These are phyloP conservation scores for Acanthurus tractus DNA, from an alignment of 2,797 vertebrate genomes.

Conservation along the genomic window DNA sequence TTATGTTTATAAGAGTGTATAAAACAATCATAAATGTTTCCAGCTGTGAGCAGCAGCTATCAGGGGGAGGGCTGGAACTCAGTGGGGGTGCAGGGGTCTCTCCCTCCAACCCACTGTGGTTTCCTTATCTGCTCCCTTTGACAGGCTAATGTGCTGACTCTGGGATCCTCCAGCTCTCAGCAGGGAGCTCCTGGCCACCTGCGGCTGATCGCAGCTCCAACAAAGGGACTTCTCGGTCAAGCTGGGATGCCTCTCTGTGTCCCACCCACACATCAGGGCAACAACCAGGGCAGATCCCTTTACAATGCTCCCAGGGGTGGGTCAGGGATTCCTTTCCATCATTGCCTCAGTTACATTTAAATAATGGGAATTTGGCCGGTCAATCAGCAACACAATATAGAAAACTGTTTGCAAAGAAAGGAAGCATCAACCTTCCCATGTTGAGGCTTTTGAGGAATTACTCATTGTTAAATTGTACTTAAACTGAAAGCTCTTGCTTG, in stretches of 20 bases:
- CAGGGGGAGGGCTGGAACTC: slow-evolving; percentile 19
- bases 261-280: slow-evolving; percentile 26
- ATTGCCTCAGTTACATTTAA: slow-evolving; percentile 21
- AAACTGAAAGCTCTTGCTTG: background rate
- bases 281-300: slow-evolving; percentile 11
- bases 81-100: slow-evolving; percentile 23
- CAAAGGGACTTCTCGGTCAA: slow-evolving; percentile 73
- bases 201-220: slow-evolving; percentile 70
- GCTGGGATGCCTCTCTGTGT: slow-evolving; percentile 51
- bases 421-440: background rate
- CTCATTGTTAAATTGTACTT: background rate
- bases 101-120: slow-evolving; percentile 45
- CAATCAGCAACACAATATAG: slow-evolving; percentile 1
- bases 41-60: slow-evolving; percentile 24
- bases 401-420: slow-evolving; percentile 1
- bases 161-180: slow-evolving; percentile 72
- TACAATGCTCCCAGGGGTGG: slow-evolving; percentile 20
- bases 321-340: slow-evolving; percentile 23
- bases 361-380: slow-evolving; percentile 18
- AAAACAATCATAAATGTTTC: slow-evolving; percentile 17
- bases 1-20: slow-evolving; percentile 13
- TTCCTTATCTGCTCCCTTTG: slow-evolving; percentile 79
- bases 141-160: slow-evolving; percentile 82
- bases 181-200: slow-evolving; percentile 82
- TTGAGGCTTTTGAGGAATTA: background rate